These are phyloP conservation scores for Cerastoderma edule DNA, from an alignment of 2,888 invertebrate genomes.

Conservation along the genomic window DNA sequence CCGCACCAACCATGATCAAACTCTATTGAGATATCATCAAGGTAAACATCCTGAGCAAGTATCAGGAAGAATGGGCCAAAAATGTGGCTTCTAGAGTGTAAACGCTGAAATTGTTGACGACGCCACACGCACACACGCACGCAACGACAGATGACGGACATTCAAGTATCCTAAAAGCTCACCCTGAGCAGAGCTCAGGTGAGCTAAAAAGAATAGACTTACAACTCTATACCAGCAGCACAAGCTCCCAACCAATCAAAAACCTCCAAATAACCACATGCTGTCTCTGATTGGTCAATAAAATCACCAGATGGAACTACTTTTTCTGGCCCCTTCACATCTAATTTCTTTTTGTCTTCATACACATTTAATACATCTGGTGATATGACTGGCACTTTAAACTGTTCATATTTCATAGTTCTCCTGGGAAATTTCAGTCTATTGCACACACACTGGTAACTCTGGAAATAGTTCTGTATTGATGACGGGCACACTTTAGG, in stretches of 20 bases:
- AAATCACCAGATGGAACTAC: neutral
- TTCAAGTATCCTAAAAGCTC: no score
- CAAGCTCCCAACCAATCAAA: slow-evolving; percentile 81
- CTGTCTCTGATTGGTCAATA: slow-evolving; percentile 10
- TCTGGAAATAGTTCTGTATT: slow-evolving; percentile 71
- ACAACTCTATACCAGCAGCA: slow-evolving; percentile 69
- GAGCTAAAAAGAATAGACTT: no score
- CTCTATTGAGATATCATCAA: no score
- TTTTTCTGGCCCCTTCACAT: no score
- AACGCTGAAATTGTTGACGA: no score
- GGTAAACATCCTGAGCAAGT: no score
- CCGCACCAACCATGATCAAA: no score
- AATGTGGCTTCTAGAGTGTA: no score
- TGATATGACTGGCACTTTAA: slow-evolving; percentile 51
- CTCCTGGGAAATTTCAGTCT: slow-evolving; percentile 44
- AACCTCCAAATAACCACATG: slow-evolving; percentile 60
- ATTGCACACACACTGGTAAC: slow-evolving; percentile 58
- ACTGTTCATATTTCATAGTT: slow-evolving; percentile 47
- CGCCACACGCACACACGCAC: no score
- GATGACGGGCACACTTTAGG: slow-evolving; percentile 73
- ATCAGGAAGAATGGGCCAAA: no score
- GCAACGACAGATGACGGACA: no score
- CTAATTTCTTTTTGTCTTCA: neutral
- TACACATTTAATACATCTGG: slow-evolving; percentile 10
- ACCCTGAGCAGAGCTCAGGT: no score